Base-by-base conservation (phyloP, 2,797 vertebrate genomes). In the Aplochiton taeniatus region DNA sequence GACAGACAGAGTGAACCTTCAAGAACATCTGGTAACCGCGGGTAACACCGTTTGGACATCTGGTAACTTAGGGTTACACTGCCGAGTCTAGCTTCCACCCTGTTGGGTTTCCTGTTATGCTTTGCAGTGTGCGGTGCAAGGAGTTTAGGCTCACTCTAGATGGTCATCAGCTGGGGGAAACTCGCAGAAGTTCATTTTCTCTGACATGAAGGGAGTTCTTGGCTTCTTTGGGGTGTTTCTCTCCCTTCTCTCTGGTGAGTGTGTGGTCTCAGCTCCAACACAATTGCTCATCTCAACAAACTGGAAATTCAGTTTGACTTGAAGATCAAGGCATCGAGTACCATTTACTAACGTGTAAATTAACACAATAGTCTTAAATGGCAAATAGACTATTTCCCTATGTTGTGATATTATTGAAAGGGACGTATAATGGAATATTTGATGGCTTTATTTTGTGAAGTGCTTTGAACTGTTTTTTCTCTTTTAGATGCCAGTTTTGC, bases 141-240 rank as follows among this genome's bases (percentile, higher is more conserved):
- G 89, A 73, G 82, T 85, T 84, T 31, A 79, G 80, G 14, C 77
- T 85, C 76, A 72, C 79, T 63, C 62, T 80, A 78, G 72, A 87
- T 86, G 78, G 71, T 89, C 70, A 75, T 81, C 80, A 63, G 80
- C 47, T 72, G 78, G 81, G 80, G 72, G 69, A 77, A 80, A 76
- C 68, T 66, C 77, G 83, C 78, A 81, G 80, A 80, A 74, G 74
- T 74, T 86, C 72, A 49, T 82, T 87, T 86, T 84, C 73, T 80
- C 91, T 92, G 92, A 91, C 88, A 91, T 92, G 91, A 91, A 87
- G 89, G 86, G 76, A 88, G 81, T 80, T 68, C 83, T 92, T 76
- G 77, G 85, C 81, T 88, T 91, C 77, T 78, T 90, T 79, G 83
- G 87, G 81, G 73, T 92, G 70, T 82, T 92, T 75, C 85, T 93